Conservation (phyloP, 2,113 vertebrate species). For the Hucho hucho region DNA sequence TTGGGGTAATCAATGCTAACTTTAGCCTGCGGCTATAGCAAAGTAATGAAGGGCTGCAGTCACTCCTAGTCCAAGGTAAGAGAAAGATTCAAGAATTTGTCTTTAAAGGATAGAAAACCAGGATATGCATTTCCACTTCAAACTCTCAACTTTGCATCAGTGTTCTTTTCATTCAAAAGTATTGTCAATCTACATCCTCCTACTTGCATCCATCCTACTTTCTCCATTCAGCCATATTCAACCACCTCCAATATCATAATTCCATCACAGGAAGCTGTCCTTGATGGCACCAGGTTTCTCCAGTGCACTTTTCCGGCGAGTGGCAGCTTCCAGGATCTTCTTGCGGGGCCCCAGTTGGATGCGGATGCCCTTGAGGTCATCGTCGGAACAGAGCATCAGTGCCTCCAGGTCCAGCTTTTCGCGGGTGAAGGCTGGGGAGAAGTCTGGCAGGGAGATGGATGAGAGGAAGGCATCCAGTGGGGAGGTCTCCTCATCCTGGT, state of each 20-base stretch:
- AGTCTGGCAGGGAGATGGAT: slow-evolving; percentile 81
- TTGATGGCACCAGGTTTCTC: slow-evolving; percentile 72
- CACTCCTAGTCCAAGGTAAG: too few species aligned
- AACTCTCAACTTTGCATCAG: background rate
- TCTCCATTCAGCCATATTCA: background rate
- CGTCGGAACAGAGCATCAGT: slow-evolving; percentile 91
- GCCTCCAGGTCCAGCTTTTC: slow-evolving; percentile 94
- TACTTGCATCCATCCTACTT: background rate
- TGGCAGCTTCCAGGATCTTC: slow-evolving; percentile 86
- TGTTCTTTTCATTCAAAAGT: background rate
- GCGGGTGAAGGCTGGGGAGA: slow-evolving; percentile 80
- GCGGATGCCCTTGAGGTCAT: slow-evolving; percentile 90
- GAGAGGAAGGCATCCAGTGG: slow-evolving; percentile 87
- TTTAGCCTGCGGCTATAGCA: too few species aligned
- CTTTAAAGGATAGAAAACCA: too few species aligned
- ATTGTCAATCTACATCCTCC: background rate
- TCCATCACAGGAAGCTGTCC: slow-evolving; percentile 81
- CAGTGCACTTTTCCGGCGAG: slow-evolving; percentile 78
- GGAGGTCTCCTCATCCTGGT: slow-evolving; percentile 77
- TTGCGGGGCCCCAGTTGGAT: slow-evolving; percentile 95
- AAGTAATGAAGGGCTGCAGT: too few species aligned
- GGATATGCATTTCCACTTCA: too few species aligned
- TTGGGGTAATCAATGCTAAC: too few species aligned
- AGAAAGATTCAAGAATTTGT: too few species aligned
- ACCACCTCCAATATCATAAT: background rate